Conservation (phyloP, 2,888 invertebrate species). For the Amblyteles armatorius region DNA sequence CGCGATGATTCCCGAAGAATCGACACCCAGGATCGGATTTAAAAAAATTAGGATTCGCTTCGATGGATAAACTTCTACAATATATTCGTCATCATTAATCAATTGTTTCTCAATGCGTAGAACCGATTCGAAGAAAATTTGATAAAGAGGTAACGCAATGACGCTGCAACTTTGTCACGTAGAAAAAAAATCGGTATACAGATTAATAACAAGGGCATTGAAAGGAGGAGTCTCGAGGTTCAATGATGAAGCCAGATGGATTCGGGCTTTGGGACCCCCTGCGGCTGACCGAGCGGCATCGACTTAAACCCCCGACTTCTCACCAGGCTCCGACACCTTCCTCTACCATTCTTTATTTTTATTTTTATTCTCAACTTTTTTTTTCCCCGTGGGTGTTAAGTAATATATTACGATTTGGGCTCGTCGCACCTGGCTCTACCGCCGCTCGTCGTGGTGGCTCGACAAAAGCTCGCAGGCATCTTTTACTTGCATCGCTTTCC, state of each 20-base stretch:
- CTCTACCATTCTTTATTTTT: slow-evolving; percentile 42
- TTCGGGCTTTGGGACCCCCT: slow-evolving; percentile 68
- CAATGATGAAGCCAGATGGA: slow-evolving; percentile 68
- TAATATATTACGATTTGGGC: slow-evolving; percentile 81
- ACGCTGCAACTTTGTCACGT: slow-evolving; percentile 50
- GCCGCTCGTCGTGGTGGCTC: slow-evolving; percentile 43
- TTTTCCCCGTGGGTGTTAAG: slow-evolving; percentile 78
- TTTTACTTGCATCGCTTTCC: slow-evolving; percentile 43
- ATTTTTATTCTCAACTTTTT: slow-evolving; percentile 35
- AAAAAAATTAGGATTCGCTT: neutral
- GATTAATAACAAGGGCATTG: slow-evolving; percentile 64
- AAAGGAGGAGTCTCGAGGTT: slow-evolving; percentile 10
- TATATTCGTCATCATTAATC: neutral
- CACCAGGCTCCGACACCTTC: slow-evolving; percentile 61
- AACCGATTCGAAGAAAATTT: slow-evolving; percentile 7
- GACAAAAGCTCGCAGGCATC: slow-evolving; percentile 35
- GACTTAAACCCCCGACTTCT: slow-evolving; percentile 63
- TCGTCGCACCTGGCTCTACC: slow-evolving; percentile 75
- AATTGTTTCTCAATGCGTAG: neutral
- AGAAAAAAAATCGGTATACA: slow-evolving; percentile 49
- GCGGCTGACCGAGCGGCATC: slow-evolving; percentile 58
- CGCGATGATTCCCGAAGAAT: neutral
- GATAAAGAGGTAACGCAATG: slow-evolving; percentile 56
- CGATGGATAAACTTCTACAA: neutral
- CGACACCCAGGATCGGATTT: too few relatives aligned